Evolutionary conservation across 2,797 vertebrate genomes (phyloP), one percentile per base, ranked within the genome.

Genomic region (Arnoldichthys spilopterus): DNA sequence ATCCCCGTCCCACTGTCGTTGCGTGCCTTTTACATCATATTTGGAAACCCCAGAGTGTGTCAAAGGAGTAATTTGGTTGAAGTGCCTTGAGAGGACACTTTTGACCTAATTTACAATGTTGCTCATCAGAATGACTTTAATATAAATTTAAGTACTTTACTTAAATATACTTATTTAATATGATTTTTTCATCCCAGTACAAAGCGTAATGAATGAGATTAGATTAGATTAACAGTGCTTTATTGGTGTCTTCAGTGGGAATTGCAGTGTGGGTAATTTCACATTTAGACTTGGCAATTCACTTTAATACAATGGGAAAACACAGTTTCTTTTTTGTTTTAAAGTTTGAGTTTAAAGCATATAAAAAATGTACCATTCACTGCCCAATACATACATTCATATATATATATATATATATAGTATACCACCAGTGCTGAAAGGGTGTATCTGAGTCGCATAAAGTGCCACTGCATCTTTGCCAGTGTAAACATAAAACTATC

Each of bases 11-110:
- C 51, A 37, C 22, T 49, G 61, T 11, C 47, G 37, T 81, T 81
- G 77, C 77, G 22, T 7, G 12, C 13, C 30, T 30, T 80, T 80
- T 80, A 62, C 78, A 69, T 80, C 78, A 80, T 68, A 43, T 66
- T 56, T 43, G 45, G 51, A 61, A 22, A 26, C 56, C 22, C 5
- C 45, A 47, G 54, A 47, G 43, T 43, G 43, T 51, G 40, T 75
- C 68, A 75, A 62, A 37, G 40, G 54, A 70, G 49, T 37, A n/a
- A 69, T 70, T 69, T 45, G 45, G 66, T 26, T 34, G 22, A 51
- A 61, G 32, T 71, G 70, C 40, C 34, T 26, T 13, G 53, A 30
- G 66, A 68, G 64, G 28, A 22, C 20, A 40, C 13, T 16, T 68
- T 68, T 16, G 64, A 47, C 43, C 61, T 28, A 68, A 68, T 45